Conservation (phyloP, 2,797 vertebrate species). For the Paramormyrops hopkinsi region DNA sequence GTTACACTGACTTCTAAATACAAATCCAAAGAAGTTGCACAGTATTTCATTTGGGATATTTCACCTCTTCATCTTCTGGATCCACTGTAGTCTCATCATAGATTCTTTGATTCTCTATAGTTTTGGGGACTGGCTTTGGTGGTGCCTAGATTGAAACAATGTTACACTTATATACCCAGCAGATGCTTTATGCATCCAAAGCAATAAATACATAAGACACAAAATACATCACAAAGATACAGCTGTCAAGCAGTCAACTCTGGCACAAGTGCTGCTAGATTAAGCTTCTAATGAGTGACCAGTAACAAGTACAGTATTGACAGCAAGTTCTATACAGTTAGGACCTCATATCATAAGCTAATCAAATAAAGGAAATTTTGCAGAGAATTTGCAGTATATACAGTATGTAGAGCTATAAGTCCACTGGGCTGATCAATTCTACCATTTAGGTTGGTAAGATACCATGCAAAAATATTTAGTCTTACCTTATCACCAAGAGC, state of each 20-base stretch:
- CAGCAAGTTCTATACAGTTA: background rate
- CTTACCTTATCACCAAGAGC: constrained; percentile 88
- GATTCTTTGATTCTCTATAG: constrained; percentile 92
- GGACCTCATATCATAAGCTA: background rate
- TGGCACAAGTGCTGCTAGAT: background rate
- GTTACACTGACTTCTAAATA: background rate
- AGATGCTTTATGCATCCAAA: background rate
- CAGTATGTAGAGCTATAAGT: background rate
- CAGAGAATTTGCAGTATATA: background rate
- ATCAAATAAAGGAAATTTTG: background rate
- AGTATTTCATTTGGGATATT: background rate
- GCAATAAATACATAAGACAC: background rate
- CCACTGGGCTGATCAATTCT: background rate
- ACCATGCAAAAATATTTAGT: background rate
- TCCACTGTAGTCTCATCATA: constrained; percentile 91
- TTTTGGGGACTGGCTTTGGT: constrained; percentile 89
- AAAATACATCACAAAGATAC: background rate
- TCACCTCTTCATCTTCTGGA: constrained; percentile 91
- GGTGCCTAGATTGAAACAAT: constrained; percentile 69
- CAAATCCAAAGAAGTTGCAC: background rate
- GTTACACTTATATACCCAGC: background rate
- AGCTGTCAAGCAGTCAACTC: background rate
- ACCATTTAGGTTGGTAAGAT: background rate
- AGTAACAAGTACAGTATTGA: background rate
- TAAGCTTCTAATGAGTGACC: background rate